Conservation (phyloP, 2,888 invertebrate species). For the Drosophila sordidula region DNA sequence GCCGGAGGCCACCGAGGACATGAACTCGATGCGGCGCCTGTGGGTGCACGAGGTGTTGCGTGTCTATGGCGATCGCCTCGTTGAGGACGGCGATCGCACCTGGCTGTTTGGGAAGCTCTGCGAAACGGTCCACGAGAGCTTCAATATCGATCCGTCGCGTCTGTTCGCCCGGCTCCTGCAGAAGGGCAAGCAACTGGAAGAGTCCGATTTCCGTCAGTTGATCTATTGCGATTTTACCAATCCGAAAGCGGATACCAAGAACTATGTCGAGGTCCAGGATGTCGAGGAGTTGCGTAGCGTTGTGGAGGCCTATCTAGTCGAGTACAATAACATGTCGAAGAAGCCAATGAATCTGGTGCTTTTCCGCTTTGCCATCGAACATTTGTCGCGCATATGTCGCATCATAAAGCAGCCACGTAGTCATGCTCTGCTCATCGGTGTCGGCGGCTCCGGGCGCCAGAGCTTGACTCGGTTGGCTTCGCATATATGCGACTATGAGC, state of each 20-base stretch:
- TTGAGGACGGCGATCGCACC: slow-evolving; percentile 92
- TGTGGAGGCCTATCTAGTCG: slow-evolving; percentile 94
- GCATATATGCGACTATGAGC: slow-evolving; percentile 97
- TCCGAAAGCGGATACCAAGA: slow-evolving; percentile 94
- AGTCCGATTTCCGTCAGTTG: slow-evolving; percentile 92
- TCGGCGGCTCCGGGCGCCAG: slow-evolving; percentile 97
- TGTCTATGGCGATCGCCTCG: slow-evolving; percentile 96
- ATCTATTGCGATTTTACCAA: slow-evolving; percentile 98
- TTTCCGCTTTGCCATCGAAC: slow-evolving; percentile 97
- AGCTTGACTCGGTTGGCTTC: slow-evolving; percentile 95
- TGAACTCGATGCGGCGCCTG: slow-evolving; percentile 93
- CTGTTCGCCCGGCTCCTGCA: slow-evolving; percentile 89
- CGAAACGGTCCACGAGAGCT: slow-evolving; percentile 86
- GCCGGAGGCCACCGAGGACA: slow-evolving; percentile 95
- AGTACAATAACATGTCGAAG: slow-evolving; percentile 97
- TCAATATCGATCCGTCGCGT: slow-evolving; percentile 89
- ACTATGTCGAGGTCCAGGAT: slow-evolving; percentile 95
- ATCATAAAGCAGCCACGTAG: slow-evolving; percentile 96
- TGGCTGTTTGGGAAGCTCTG: slow-evolving; percentile 92
- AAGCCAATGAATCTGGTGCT: slow-evolving; percentile 98
- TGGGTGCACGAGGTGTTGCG: slow-evolving; percentile 98
- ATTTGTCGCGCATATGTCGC: slow-evolving; percentile 95
- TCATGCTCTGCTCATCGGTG: slow-evolving; percentile 95
- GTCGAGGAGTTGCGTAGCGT: slow-evolving; percentile 92
- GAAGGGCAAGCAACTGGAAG: slow-evolving; percentile 87